Conservation (phyloP, 2,113 vertebrate species). For the Channa maculata region DNA sequence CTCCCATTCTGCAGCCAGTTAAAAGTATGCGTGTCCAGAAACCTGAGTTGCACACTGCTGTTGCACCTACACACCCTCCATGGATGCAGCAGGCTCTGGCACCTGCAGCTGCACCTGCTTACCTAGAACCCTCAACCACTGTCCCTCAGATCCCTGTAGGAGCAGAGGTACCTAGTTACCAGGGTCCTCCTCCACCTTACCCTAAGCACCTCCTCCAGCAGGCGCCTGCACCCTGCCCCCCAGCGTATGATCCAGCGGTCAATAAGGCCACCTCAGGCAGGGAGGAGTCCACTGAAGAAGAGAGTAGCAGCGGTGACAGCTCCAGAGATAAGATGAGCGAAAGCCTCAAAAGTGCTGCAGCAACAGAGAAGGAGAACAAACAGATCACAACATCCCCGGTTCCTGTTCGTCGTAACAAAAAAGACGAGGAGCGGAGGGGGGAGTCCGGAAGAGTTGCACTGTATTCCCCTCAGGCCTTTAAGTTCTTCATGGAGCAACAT, state of each 20-base stretch:
- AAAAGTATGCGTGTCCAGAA: constrained; percentile 96
- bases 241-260: constrained; percentile 63
- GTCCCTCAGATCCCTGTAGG: constrained; percentile 59
- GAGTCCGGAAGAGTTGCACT: constrained; percentile 90
- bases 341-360: constrained; percentile 55
- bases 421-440: constrained; percentile 91
- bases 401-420: constrained; percentile 92
- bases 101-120: constrained; percentile 60
- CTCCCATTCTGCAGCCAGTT: constrained; percentile 94
- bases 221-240: constrained; percentile 77
- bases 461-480: constrained; percentile 98
- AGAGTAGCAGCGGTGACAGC: constrained; percentile 71
- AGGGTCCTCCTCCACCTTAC: constrained; percentile 91
- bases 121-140: constrained; percentile 68
- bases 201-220: constrained; percentile 95
- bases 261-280: constrained; percentile 50
- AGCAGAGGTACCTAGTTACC: constrained; percentile 79
- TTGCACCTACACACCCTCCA: constrained; percentile 94
- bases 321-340: constrained; percentile 74
- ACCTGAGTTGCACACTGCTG: constrained; percentile 94
- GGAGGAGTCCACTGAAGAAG: constrained; percentile 73
- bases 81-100: constrained; percentile 86
- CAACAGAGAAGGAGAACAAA: constrained; percentile 92
- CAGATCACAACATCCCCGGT: constrained; percentile 97
- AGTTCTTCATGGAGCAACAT: constrained; percentile 99